Evolutionary conservation across 2,888 invertebrate species (phyloP), one percentile per base, ranked within the genome.

Genomic region (Xylota sylvarum): DNA sequence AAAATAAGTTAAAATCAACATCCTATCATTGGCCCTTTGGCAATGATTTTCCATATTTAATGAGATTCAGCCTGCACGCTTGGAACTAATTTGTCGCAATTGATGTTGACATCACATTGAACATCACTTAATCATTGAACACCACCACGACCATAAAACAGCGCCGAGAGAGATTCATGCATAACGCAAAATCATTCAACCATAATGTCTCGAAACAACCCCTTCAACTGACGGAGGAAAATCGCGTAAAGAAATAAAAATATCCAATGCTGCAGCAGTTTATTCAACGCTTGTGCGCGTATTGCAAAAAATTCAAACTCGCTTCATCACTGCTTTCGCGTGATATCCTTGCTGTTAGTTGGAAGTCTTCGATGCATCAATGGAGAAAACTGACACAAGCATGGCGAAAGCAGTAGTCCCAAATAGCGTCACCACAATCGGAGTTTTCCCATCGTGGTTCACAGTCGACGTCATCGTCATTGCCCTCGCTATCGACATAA

Each of bases 61-160:
- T 78, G 32, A 17, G 55, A 70, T 30, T 35, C 55, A 23, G 30
- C 30, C 10, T 56, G 9, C 10, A 56, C 73, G 58, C 35, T 32
- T 40, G 56, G 27, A 48, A 52, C 58, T 73, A 50, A 80, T 80
- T 80, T 73, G 40, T 30, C 50, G 17, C 73, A 67, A 65, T 73
- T 73, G 72, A 80, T 73, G 58, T 67, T 73, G 73, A 73, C 73
- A 73, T 52, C 50, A 65, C 73, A 65, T 73, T 50, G 58, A 73
- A 73, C 52, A 73, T 73, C 79, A 80, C 58, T 73, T 73, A 43
- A 65, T 58, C 46, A 67, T 55, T n/a, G 52, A 30, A 52, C 48
- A 62, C 27, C 30, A 46, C 7, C 23, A 46, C 14, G 2, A 48
- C 55, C 46, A 7, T 46, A 35, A 43, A 65, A 35, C 50, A 23